Evolutionary conservation across 2,888 invertebrate species (phyloP).

Genomic region (Apodemia mormo): DNA sequence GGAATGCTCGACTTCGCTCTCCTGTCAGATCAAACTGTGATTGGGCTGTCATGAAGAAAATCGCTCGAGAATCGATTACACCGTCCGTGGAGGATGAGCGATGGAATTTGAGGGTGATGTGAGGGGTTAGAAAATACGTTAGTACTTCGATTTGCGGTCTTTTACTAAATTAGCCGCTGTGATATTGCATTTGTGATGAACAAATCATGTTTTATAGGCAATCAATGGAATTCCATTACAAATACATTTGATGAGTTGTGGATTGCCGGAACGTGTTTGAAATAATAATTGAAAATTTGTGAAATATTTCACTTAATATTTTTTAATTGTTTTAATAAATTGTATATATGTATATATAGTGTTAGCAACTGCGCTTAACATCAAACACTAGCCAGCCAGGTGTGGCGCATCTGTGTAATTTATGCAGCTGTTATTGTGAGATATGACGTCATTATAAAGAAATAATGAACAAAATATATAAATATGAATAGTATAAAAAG

Average conservation of each 20-base stretch:
- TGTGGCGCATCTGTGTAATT: too few relatives aligned
- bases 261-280: neutral
- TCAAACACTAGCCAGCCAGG: too few relatives aligned
- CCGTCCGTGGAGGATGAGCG: constrained; percentile 45
- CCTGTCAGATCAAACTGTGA: constrained; percentile 54
- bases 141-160: constrained; percentile 41
- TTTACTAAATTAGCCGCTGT: constrained; percentile 41
- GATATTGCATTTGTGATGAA: constrained; percentile 35
- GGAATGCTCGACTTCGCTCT: constrained; percentile 31
- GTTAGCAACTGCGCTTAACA: too few relatives aligned
- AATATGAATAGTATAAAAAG: too few relatives aligned
- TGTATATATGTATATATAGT: too few relatives aligned
- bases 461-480: too few relatives aligned
- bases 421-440: too few relatives aligned
- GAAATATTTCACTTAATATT: neutral
- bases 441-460: too few relatives aligned
- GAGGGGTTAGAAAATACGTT: constrained; percentile 43
- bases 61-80: constrained; percentile 46
- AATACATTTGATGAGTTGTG: neutral
- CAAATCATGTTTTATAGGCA: constrained; percentile 16
- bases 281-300: neutral
- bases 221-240: constrained; percentile 18
- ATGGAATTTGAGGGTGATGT: constrained; percentile 43
- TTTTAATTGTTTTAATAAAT: too few relatives aligned
- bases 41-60: constrained; percentile 69